phyloP scores from a whole-genome alignment of 2,888 invertebrate genomes.

The Acleris holmiana region DNA sequence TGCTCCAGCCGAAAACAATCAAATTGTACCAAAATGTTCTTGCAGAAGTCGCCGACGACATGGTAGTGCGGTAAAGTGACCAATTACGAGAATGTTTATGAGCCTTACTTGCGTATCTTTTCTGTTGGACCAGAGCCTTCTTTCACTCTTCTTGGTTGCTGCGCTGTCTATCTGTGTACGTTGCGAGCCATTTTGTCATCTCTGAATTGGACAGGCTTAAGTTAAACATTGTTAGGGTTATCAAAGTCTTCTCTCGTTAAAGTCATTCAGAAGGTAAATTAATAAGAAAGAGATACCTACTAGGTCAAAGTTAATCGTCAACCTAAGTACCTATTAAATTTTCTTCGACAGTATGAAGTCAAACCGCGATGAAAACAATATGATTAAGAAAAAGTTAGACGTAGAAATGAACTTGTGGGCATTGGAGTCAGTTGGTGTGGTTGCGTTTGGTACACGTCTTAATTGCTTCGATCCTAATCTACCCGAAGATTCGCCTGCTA shows the following conservation, averaged over 20 bases:
- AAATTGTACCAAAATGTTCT: constrained; percentile 86
- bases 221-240: no score
- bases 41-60: constrained; percentile 87
- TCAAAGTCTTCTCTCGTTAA: no score
- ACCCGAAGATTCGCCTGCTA: constrained; percentile 62
- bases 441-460: constrained; percentile 67
- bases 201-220: no score
- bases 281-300: not conserved
- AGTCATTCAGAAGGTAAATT: no score
- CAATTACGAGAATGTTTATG: no score
- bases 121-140: not conserved
- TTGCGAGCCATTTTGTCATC: no score
- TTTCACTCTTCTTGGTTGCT: not conserved
- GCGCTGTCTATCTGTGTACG: no score
- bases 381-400: constrained; percentile 82
- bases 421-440: constrained; percentile 81
- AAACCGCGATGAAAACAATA: constrained; percentile 77
- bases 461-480: constrained; percentile 64
- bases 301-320: not conserved
- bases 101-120: not conserved
- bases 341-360: constrained; percentile 73
- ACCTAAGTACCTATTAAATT: not conserved
- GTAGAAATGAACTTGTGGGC: constrained; percentile 86
- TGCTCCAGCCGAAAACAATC: constrained; percentile 89
- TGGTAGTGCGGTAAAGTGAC: constrained; percentile 83